A percentile compares a stretch with the other conserved stretches of the same genome.
Conservation (phyloP, 2,797 vertebrate species). For the Tiaroga cobitis region DNA sequence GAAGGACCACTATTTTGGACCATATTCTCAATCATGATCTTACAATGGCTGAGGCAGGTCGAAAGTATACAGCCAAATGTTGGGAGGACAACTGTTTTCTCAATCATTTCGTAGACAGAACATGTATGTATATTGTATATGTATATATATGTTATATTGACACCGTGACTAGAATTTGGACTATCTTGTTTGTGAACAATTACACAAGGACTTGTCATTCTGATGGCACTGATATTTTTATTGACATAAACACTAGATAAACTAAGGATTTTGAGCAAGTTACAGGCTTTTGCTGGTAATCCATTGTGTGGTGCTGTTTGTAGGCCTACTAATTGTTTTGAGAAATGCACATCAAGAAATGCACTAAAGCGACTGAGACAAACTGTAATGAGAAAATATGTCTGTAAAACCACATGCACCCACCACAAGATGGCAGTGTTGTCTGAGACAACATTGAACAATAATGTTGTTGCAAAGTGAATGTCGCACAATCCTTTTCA, state of each 20-base stretch:
- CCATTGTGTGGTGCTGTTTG: background rate
- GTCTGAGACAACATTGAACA: slow-evolving; percentile 36
- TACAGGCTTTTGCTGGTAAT: background rate
- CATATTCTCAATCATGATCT: no score
- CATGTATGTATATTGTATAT: no score
- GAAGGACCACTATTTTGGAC: no score
- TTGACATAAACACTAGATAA: background rate
- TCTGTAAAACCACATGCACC: background rate
- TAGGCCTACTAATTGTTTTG: no score
- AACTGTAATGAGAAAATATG: background rate
- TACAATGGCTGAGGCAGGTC: no score
- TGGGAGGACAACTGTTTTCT: background rate
- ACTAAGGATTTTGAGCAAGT: background rate
- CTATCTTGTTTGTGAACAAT: background rate
- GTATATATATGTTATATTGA: no score
- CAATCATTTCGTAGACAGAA: background rate
- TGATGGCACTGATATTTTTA: background rate
- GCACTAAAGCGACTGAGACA: background rate
- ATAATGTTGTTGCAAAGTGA: background rate
- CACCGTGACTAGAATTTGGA: background rate
- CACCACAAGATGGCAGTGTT: slow-evolving; percentile 60
- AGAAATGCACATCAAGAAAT: no score
- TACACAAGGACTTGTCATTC: background rate
- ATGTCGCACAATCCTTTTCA: background rate
- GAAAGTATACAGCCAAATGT: no score